phyloP scores from a whole-genome alignment of 2,888 invertebrate species.

The Rutpela maculata region DNA sequence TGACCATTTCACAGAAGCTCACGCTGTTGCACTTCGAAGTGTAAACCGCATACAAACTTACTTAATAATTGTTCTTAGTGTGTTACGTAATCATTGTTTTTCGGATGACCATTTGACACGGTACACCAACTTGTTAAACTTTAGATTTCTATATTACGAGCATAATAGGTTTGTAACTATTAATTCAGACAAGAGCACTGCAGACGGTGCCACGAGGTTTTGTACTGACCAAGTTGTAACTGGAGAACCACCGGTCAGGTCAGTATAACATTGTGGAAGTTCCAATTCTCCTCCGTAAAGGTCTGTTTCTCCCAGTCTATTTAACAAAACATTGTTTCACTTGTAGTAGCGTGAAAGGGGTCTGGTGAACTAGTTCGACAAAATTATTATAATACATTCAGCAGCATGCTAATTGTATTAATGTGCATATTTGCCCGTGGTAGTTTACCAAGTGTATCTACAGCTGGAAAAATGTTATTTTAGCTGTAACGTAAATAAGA shows the following conservation, averaged over 20 bases:
- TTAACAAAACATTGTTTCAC: background rate
- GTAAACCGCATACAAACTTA: no score
- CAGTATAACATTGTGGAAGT: background rate
- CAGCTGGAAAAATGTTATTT: no score
- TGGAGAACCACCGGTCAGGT: background rate
- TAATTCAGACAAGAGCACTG: background rate
- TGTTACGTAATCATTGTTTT: background rate
- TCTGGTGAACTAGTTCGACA: no score
- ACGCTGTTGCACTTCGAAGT: background rate
- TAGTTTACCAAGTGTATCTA: no score
- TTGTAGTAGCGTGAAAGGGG: background rate
- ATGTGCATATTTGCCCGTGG: no score
- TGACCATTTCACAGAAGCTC: background rate
- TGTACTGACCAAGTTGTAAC: background rate
- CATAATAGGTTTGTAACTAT: background rate
- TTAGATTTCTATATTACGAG: background rate
- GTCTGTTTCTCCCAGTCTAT: background rate
- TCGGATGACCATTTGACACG: background rate
- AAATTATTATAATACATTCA: no score
- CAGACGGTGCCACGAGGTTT: background rate
- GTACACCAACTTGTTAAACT: background rate
- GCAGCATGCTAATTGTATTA: no score
- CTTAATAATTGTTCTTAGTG: background rate
- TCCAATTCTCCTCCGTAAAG: background rate
- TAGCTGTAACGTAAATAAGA: no score